Conservation (phyloP, 2,888 invertebrate species). For the Crocallis elinguaria region DNA sequence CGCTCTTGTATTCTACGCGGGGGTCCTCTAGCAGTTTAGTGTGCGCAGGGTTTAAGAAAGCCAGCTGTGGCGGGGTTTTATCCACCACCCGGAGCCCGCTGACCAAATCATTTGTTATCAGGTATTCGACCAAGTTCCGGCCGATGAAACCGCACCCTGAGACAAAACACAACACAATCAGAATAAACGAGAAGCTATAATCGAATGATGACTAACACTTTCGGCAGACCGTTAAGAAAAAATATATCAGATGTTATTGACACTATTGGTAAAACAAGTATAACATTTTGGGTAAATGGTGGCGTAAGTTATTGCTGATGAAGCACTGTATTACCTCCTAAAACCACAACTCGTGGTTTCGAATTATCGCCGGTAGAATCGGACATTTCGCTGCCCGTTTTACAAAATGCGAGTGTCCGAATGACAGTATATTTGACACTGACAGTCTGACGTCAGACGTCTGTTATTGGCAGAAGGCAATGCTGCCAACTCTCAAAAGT, state of each 20-base stretch:
- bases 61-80: constrained; percentile 96
- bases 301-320: neutral
- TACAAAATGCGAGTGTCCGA: neutral
- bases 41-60: constrained; percentile 93
- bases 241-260: constrained; percentile 31
- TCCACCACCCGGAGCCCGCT: constrained; percentile 92
- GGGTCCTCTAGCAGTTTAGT: constrained; percentile 89
- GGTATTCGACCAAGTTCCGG: constrained; percentile 92
- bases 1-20: constrained; percentile 94
- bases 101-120: constrained; percentile 91
- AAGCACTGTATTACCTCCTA: constrained; percentile 70
- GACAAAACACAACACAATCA: constrained; percentile 53
- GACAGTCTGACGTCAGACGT: neutral
- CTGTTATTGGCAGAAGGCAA: neutral
- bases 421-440: neutral
- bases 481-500: no score
- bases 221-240: constrained; percentile 65
- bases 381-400: constrained; percentile 71
- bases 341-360: constrained; percentile 76
- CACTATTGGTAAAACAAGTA: neutral
- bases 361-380: constrained; percentile 75
- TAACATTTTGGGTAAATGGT: neutral
- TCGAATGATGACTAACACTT: constrained; percentile 73
- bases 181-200: constrained; percentile 38
- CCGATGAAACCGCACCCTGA: constrained; percentile 97